Evolutionary conservation across 2,888 invertebrate species (phyloP).

Genomic region (Portevinia maculata): DNA sequence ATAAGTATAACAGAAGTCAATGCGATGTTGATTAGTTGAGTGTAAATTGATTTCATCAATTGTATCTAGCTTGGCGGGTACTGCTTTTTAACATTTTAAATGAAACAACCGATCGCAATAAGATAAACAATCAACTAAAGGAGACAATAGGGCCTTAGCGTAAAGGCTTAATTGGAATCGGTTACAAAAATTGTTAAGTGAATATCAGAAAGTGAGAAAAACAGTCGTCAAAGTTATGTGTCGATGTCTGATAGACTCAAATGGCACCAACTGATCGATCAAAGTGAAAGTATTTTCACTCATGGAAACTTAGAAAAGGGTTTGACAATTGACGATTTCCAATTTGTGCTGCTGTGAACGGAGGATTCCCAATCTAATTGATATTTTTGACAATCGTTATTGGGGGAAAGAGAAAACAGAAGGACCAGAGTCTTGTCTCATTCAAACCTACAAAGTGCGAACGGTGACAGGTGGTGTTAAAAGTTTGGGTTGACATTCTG

Average conservation of each 20-base stretch:
- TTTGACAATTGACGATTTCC: too few species aligned
- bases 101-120: slow-evolving; percentile 43
- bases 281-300: slow-evolving; percentile 28
- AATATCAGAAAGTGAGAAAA: slow-evolving; percentile 2
- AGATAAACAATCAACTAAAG: slow-evolving; percentile 26
- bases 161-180: slow-evolving; percentile 46
- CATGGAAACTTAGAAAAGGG: too few species aligned
- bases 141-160: slow-evolving; percentile 14
- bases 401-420: too few species aligned
- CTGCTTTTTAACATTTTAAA: slow-evolving; percentile 34
- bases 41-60: slow-evolving; percentile 69
- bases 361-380: too few species aligned
- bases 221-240: not conserved
- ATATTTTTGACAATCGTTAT: too few species aligned
- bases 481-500: too few species aligned
- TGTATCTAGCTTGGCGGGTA: slow-evolving; percentile 26
- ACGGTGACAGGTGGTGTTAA: too few species aligned
- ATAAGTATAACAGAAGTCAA: slow-evolving; percentile 62
- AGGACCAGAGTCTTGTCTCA: too few species aligned
- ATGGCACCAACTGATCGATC: slow-evolving; percentile 24
- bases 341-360: too few species aligned
- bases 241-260: not conserved
- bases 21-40: slow-evolving; percentile 66
- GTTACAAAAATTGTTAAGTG: slow-evolving; percentile 20
- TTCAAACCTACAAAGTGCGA: too few species aligned